A percentile compares a stretch with the other conserved stretches of the same genome.
phyloP scores from a whole-genome alignment of 2,797 vertebrate genomes.

The Pantherophis vulpinus region DNA sequence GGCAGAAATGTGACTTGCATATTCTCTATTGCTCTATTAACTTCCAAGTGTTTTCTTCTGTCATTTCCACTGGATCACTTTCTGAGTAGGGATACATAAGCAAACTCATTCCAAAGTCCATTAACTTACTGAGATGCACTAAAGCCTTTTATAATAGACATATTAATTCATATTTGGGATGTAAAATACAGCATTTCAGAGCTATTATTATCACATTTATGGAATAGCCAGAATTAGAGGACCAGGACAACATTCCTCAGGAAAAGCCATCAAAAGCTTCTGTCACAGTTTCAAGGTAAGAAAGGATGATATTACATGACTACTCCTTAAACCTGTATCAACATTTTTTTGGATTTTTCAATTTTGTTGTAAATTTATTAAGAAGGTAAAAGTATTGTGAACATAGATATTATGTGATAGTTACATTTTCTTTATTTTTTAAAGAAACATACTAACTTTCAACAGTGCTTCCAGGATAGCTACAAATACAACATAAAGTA shows the following conservation, averaged over 20 bases:
- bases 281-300: not conserved
- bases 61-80: conserved; percentile 9
- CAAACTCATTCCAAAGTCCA: conserved; percentile 30
- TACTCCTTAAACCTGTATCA: not conserved
- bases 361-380: not conserved
- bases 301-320: not conserved
- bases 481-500: not conserved
- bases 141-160: conserved; percentile 26
- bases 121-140: conserved; percentile 8
- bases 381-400: not conserved
- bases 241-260: not conserved
- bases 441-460: not conserved
- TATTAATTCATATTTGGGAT: conserved; percentile 23
- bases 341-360: not conserved
- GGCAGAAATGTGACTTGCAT: not conserved
- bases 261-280: not conserved
- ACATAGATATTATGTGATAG: not conserved
- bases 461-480: not conserved
- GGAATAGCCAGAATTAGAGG: conserved; percentile 4
- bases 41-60: conserved; percentile 10
- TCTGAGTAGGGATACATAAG: conserved; percentile 3
- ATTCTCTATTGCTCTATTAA: conserved; percentile 12
- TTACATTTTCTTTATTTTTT: not conserved
- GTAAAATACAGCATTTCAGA: not conserved
- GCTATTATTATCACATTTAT: conserved; percentile 11